Conservation (phyloP, 2,113 vertebrate genomes). For the Protomyctophum bolini region DNA sequence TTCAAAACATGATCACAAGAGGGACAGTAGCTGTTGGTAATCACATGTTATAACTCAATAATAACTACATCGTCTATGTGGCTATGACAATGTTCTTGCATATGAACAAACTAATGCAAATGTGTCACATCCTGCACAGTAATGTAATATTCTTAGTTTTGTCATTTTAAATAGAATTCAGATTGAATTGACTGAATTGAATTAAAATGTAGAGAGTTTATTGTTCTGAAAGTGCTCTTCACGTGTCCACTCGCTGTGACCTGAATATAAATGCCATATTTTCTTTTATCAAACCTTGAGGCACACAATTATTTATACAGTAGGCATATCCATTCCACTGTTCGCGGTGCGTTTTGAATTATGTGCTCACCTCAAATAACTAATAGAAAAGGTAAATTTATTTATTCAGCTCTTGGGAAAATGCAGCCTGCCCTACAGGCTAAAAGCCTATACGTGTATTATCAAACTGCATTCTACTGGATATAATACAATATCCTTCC, state of each 20-base stretch:
- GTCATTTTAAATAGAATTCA: background rate
- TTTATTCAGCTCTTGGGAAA: background rate
- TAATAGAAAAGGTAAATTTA: too few species aligned
- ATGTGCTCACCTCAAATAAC: too few species aligned
- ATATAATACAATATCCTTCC: background rate
- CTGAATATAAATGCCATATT: slow-evolving; percentile 40
- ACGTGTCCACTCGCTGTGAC: slow-evolving; percentile 22
- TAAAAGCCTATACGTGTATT: background rate
- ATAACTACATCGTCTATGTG: slow-evolving; percentile 8
- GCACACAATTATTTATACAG: background rate
- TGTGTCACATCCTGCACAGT: background rate
- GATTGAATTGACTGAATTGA: background rate
- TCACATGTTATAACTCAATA: slow-evolving; percentile 21
- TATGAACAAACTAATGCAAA: background rate
- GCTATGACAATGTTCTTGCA: background rate
- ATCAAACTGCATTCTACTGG: too few species aligned
- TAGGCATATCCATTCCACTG: too few species aligned
- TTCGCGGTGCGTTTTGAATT: too few species aligned
- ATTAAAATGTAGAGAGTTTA: background rate
- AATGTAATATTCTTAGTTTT: background rate
- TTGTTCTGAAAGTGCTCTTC: background rate
- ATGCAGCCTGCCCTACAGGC: background rate
- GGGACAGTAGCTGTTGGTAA: slow-evolving; percentile 10
- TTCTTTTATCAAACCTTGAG: slow-evolving; percentile 28
- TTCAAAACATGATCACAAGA: background rate